Conservation (phyloP, 2,797 vertebrate species). For the Sarcophilus harrisii region DNA sequence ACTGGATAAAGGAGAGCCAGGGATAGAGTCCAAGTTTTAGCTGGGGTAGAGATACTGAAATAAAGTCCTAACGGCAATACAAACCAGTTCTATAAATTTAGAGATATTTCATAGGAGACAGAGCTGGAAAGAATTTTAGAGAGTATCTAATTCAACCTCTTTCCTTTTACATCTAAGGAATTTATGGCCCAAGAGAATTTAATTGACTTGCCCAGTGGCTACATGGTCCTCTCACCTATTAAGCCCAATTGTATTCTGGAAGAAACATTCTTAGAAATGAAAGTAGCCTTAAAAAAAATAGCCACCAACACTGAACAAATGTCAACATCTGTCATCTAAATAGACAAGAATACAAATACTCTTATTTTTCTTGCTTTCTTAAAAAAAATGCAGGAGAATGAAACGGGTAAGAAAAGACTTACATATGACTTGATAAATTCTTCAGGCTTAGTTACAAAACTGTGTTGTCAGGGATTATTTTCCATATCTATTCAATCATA, state of each 20-base stretch:
- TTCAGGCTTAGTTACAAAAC: neutral
- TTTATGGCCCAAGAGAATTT: neutral
- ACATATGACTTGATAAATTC: conserved; percentile 19
- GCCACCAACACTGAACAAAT: conserved; percentile 5
- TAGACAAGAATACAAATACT: neutral
- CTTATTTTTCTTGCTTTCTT: neutral
- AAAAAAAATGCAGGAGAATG: neutral
- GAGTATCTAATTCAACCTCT: neutral
- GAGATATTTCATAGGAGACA: neutral
- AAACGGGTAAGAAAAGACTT: conserved; percentile 16
- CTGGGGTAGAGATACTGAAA: neutral
- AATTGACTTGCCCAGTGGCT: neutral
- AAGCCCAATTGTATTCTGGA: neutral
- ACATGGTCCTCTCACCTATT: neutral
- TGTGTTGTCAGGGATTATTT: neutral
- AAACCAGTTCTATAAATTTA: neutral
- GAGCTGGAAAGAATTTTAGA: neutral
- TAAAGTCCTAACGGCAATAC: neutral
- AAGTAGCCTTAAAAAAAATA: neutral
- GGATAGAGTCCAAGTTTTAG: neutral
- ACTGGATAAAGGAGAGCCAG: neutral
- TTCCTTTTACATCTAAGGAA: neutral
- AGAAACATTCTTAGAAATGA: conserved; percentile 14
- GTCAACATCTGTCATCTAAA: neutral
- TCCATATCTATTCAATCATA: neutral